Percentiles rank a stretch among this genome's conserved stretches.
Conservation (phyloP, 1,140 invertebrate species). For the Drosophila obscura region DNA sequence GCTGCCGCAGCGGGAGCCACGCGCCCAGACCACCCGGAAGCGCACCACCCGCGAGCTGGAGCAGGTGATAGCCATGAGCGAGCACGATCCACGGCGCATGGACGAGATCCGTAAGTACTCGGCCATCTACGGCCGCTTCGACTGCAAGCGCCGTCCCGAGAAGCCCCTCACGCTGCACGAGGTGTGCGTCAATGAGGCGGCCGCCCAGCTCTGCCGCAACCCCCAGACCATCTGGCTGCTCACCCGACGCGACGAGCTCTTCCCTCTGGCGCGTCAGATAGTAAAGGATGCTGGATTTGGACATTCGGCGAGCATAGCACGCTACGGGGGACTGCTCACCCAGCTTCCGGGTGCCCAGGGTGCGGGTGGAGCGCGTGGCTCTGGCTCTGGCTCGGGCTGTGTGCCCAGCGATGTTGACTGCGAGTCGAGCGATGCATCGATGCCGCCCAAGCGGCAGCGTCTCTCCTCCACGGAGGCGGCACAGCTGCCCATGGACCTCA, state of each 20-base stretch:
- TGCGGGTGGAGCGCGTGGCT: conserved; percentile 23
- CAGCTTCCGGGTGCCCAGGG: conserved; percentile 60
- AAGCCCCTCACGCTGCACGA: conserved; percentile 98
- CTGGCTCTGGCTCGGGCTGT: conserved; percentile 11
- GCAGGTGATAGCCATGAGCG: conserved; percentile 94
- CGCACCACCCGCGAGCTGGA: conserved; percentile 96
- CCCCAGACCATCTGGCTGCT: conserved; percentile 88
- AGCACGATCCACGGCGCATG: conserved; percentile 94
- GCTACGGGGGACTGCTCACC: conserved; percentile 69
- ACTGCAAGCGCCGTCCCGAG: conserved; percentile 97
- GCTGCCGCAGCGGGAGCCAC: conserved; percentile 93
- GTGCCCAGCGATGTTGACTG: conserved; percentile 58
- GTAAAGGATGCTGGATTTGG: conserved; percentile 95
- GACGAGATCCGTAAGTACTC: conserved; percentile 97
- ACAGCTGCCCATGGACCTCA: conserved; percentile 65
- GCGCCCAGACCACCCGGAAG: conserved; percentile 95
- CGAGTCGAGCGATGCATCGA: conserved; percentile 70
- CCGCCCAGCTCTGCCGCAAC: conserved; percentile 94
- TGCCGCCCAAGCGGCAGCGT: conserved; percentile 63
- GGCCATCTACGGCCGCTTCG: conserved; percentile 97
- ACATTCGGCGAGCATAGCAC: conserved; percentile 78
- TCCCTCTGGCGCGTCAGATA: conserved; percentile 96
- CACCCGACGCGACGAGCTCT: conserved; percentile 96
- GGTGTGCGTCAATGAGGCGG: conserved; percentile 97
- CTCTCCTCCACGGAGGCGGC: conserved; percentile 74